A percentile compares a stretch with the other conserved stretches of the same genome.
Evolutionary conservation across 2,797 vertebrate species (phyloP).

Genomic region (Acanthurus tractus): DNA sequence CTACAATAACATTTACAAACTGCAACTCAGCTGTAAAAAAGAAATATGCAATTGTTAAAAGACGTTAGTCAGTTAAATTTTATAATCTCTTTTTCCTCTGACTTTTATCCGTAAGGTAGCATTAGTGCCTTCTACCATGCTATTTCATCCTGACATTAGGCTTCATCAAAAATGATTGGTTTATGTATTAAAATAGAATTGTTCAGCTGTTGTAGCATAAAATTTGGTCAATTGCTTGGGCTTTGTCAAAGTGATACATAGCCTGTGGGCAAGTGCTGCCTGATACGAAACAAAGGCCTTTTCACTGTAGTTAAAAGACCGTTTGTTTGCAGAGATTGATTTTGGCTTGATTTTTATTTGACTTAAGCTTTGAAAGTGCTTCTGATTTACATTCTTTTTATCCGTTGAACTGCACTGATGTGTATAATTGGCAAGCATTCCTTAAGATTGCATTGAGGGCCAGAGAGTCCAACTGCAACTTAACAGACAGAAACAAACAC

Average conservation of each 20-base stretch:
- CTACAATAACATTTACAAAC: slow-evolving; percentile 4
- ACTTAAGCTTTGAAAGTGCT: not conserved
- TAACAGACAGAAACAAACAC: not conserved
- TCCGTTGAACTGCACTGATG: not conserved
- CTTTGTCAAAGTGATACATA: not conserved
- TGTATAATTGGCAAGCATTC: not conserved
- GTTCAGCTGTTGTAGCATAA: not conserved
- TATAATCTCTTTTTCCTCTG: not conserved
- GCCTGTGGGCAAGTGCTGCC: not conserved
- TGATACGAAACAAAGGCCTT: not conserved
- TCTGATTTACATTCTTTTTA: slow-evolving; percentile 14
- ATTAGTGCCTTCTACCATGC: not conserved
- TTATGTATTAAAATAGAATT: not conserved
- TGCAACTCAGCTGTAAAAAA: not conserved
- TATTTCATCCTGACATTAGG: not conserved
- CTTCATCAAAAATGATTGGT: not conserved
- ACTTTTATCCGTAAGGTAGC: not conserved
- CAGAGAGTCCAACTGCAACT: not conserved
- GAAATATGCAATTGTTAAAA: not conserved
- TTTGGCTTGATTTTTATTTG: not conserved
- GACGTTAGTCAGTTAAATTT: not conserved
- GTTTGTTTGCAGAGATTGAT: not conserved
- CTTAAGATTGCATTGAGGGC: too few species aligned
- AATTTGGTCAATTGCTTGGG: not conserved
- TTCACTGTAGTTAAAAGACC: not conserved